Conservation (phyloP, 2,888 invertebrate genomes). For the Amitus sp. region DNA sequence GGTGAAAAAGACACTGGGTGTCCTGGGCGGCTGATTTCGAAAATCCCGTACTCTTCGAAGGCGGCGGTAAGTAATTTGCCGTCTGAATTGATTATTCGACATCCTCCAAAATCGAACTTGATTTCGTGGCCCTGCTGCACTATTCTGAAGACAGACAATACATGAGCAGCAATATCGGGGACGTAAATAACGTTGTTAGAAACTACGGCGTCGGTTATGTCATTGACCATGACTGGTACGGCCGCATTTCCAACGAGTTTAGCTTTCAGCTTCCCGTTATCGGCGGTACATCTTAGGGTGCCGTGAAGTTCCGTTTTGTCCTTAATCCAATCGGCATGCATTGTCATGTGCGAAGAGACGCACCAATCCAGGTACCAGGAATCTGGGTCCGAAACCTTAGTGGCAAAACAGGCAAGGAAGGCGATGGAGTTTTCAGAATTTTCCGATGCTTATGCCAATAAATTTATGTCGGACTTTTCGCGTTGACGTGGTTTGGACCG, state of each 20-base stretch:
- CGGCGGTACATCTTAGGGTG: background rate
- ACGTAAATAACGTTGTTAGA: no score
- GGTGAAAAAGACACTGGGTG: no score
- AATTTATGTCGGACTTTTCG: no score
- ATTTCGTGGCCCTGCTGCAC: no score
- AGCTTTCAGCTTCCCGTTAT: background rate
- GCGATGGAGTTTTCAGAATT: no score
- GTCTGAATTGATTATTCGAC: conserved; percentile 19
- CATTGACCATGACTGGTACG: conserved; percentile 3
- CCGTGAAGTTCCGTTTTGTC: no score
- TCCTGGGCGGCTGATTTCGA: conserved; percentile 14
- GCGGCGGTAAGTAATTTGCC: conserved; percentile 14
- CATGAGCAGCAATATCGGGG: no score
- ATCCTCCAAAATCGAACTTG: no score
- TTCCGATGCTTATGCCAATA: no score
- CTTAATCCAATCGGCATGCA: background rate
- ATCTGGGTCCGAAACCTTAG: background rate
- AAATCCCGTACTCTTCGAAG: conserved; percentile 20
- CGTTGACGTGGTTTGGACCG: background rate
- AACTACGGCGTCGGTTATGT: conserved; percentile 1
- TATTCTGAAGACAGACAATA: no score
- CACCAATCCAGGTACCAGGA: background rate
- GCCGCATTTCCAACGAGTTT: conserved; percentile 2
- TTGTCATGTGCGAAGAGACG: background rate
- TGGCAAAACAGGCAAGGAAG: no score